Evolutionary conservation across 2,888 invertebrate genomes (phyloP).

Genomic region (Ectemnius cavifrons): DNA sequence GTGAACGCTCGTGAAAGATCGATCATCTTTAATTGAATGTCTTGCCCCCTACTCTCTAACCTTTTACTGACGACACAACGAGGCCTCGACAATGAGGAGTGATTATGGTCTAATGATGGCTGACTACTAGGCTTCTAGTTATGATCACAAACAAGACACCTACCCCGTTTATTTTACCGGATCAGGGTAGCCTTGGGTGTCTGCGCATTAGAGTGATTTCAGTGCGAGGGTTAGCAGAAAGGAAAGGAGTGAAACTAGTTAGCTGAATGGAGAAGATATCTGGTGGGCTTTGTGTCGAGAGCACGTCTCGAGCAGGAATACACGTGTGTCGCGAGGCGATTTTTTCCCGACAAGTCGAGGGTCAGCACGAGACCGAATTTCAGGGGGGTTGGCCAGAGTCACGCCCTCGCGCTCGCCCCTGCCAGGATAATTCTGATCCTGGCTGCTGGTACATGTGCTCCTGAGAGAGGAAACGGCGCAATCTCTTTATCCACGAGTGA

Average conservation of each 20-base stretch:
- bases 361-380: constrained; percentile 34
- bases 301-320: too few species aligned
- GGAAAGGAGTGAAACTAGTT: too few species aligned
- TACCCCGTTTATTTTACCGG: too few species aligned
- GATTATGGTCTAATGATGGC: neutral
- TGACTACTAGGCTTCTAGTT: too few species aligned
- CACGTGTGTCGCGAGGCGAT: constrained; percentile 15
- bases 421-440: constrained; percentile 68
- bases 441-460: constrained; percentile 44
- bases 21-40: constrained; percentile 7
- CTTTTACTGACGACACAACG: neutral
- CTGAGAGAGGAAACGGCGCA: constrained; percentile 30
- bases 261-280: too few species aligned
- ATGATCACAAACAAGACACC: too few species aligned
- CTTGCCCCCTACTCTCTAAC: neutral
- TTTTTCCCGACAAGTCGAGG: constrained; percentile 22
- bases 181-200: too few species aligned
- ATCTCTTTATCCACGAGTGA: constrained; percentile 49
- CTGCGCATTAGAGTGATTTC: neutral
- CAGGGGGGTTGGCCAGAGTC: constrained; percentile 35
- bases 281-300: too few species aligned
- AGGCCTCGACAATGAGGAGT: neutral
- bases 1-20: constrained; percentile 2
- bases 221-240: neutral
- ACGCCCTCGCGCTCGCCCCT: constrained; percentile 66